phyloP scores from a whole-genome alignment of 2,113 vertebrate genomes.

The Nesospiza acunhae region DNA sequence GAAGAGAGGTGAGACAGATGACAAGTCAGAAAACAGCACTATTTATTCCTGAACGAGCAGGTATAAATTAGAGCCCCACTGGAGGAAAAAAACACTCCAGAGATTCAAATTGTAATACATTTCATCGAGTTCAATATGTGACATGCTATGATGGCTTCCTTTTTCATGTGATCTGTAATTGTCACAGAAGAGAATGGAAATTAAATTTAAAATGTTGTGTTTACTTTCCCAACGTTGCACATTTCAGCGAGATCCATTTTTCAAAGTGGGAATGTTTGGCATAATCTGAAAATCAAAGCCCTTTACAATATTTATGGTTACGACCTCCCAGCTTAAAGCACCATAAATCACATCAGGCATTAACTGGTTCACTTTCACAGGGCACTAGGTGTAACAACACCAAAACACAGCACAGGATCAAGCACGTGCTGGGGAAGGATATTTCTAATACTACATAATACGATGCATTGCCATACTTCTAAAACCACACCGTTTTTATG shows the following conservation, averaged over 20 bases:
- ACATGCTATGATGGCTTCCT: background rate
- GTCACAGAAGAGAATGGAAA: conserved; percentile 1
- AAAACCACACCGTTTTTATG: background rate
- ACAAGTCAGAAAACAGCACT: background rate
- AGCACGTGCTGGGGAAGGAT: background rate
- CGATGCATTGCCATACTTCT: background rate
- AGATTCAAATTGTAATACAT: background rate
- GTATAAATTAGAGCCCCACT: background rate
- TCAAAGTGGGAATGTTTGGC: background rate
- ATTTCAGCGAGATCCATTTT: background rate
- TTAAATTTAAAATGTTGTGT: background rate
- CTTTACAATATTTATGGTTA: conserved; percentile 13
- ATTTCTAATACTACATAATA: background rate
- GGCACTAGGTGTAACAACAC: background rate
- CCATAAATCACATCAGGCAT: conserved; percentile 22
- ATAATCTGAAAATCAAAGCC: conserved; percentile 3
- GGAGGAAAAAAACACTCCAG: background rate
- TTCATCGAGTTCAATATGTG: background rate
- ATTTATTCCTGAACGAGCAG: background rate
- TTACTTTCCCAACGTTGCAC: background rate
- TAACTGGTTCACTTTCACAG: conserved; percentile 5
- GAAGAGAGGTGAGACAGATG: background rate
- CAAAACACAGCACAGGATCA: background rate
- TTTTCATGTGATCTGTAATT: background rate
- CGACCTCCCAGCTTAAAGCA: background rate